Conservation (phyloP, 2,797 vertebrate genomes). For the Sebastes oblongus region DNA sequence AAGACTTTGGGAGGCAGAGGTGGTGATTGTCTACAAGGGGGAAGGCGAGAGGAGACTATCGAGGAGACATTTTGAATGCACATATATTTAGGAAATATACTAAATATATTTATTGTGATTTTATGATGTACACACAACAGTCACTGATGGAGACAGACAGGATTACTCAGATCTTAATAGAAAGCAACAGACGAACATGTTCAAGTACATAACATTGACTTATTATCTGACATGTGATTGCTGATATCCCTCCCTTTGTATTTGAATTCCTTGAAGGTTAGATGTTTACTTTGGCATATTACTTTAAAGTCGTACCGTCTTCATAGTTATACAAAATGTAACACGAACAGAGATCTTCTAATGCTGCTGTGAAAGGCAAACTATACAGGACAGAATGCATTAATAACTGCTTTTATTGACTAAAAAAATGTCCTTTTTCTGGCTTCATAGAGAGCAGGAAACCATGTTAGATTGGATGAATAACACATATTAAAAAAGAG, state of each 20-base stretch:
- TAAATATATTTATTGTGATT: not conserved
- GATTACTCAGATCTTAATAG: not conserved
- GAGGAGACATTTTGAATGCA: not conserved
- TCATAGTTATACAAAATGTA: not conserved
- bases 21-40: slow-evolving; percentile 43
- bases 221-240: not conserved
- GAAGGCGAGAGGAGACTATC: not conserved
- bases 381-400: not conserved
- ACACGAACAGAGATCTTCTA: not conserved
- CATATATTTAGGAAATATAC: not conserved
- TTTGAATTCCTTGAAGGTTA: not conserved
- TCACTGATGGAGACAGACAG: not conserved
- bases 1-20: slow-evolving; percentile 67
- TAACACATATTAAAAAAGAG: not conserved
- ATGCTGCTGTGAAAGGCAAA: not conserved
- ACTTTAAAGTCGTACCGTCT: not conserved
- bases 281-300: slow-evolving; percentile 23
- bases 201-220: not conserved
- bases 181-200: not conserved
- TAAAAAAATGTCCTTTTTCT: not conserved
- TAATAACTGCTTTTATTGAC: not conserved
- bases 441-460: not conserved
- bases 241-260: not conserved
- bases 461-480: not conserved
- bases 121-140: not conserved